Base-by-base conservation (phyloP, 1,140 invertebrate species). In the Wasmannia auropunctata region DNA sequence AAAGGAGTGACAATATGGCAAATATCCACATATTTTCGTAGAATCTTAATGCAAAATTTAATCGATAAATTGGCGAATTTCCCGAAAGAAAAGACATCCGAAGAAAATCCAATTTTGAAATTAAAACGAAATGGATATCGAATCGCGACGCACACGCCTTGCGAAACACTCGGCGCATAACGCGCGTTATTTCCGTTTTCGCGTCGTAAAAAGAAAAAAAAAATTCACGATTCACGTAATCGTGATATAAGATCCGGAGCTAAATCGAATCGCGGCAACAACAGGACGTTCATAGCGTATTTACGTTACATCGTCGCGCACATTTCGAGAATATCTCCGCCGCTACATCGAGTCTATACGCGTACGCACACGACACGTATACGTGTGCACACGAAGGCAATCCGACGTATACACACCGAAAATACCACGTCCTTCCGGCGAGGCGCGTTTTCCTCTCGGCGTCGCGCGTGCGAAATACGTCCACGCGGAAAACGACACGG, bases 391-490 rank as follows among this genome's bases (percentile, higher is more conserved):
- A 31, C 11, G 10, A 25, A 14, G 1, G 16, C 7, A n/a, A 63
- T 34, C 31, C 7, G 31, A n/a, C 3, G 11, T 6, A 28, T 63
- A 54, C 7, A 10, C n/a, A 54, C 8, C 10, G 2, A 8, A 54
- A 8, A 8, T 43, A 43, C 14, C 43, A 43, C 60, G 16, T 58
- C 7, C 37, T 56, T 65, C 37, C 72, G n/a, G 28, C 40, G 19
- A 65, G 31, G 14, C 4, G 31, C 8, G 14, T 65, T 22, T 34
- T 56, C 14, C 34, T 51, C 31, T 19, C 31, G 19, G 49, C 8
- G 72, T 63, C 49, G 58, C 19, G 43, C 28, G 77, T 77, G 28
- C 54, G 58, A 89, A 62, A 75, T 28, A n/a, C 43, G 11, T 72
- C 40, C 40, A 46, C 65, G 43, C 56, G 60, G 43, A 46, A 60